These are phyloP conservation scores for Gobionotothen gibberifrons DNA, from an alignment of 2,797 vertebrate genomes.

Conservation along the genomic window DNA sequence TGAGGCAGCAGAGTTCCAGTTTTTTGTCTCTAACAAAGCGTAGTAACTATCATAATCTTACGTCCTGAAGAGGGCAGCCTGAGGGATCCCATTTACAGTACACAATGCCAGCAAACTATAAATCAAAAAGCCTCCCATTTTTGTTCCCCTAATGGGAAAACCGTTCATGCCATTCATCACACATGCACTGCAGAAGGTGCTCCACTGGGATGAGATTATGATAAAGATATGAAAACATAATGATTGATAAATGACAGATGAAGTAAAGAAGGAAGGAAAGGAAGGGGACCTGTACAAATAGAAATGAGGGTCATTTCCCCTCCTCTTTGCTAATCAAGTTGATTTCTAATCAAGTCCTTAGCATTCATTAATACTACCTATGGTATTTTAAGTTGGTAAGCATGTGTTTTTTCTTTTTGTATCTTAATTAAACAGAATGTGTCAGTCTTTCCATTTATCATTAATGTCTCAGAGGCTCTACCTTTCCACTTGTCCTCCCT, in stretches of 20 bases:
- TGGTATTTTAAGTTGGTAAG: neutral
- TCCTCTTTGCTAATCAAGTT: neutral
- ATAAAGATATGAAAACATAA: constrained; percentile 45
- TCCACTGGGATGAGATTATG: constrained; percentile 33
- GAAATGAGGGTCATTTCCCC: neutral
- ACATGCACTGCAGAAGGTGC: neutral
- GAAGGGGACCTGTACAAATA: neutral
- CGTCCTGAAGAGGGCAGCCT: constrained; percentile 38
- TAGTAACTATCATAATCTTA: constrained; percentile 14
- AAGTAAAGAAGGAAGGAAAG: neutral
- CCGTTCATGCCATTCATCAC: constrained; percentile 54
- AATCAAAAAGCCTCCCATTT: constrained; percentile 57
- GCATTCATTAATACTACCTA: neutral
- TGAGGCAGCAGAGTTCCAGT: neutral
- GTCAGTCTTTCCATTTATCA: constrained; percentile 1
- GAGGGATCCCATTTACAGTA: constrained; percentile 48
- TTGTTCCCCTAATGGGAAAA: constrained; percentile 47
- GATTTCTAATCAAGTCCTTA: neutral
- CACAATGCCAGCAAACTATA: constrained; percentile 44
- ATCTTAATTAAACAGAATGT: neutral
- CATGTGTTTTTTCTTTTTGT: neutral
- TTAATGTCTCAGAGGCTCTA: constrained; percentile 9
- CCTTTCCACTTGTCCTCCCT: neutral
- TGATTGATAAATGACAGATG: constrained; percentile 31
- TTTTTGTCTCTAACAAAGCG: constrained; percentile 1